Conservation (phyloP, 2,797 vertebrate genomes). For the Melanogrammus aeglefinus region DNA sequence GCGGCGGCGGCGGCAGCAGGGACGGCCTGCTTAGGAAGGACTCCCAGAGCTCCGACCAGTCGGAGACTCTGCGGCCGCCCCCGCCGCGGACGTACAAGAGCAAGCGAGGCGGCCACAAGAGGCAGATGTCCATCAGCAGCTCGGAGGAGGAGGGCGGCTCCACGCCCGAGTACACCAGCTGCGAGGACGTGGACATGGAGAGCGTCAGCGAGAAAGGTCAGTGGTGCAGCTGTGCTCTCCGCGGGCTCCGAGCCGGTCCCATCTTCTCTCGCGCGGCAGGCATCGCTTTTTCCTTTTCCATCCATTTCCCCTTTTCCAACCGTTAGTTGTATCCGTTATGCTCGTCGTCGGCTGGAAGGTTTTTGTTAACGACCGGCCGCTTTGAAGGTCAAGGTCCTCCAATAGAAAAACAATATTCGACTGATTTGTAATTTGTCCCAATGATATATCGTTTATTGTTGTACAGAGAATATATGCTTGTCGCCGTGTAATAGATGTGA, state of each 20-base stretch:
- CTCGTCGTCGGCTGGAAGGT: no score
- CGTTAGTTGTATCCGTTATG: conserved; percentile 4
- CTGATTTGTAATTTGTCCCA: neutral
- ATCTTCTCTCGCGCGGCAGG: conserved; percentile 1
- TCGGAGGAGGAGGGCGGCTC: conserved; percentile 98
- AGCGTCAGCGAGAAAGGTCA: conserved; percentile 98
- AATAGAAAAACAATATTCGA: neutral
- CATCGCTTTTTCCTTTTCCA: neutral
- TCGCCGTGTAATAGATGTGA: neutral
- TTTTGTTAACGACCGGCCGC: no score
- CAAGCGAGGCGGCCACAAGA: conserved; percentile 87
- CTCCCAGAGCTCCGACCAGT: conserved; percentile 96
- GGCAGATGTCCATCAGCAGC: conserved; percentile 99
- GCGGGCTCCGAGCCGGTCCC: conserved; percentile 23
- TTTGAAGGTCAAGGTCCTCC: neutral
- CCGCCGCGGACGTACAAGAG: conserved; percentile 91
- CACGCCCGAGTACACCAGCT: conserved; percentile 98
- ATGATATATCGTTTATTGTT: neutral
- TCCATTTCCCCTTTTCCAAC: neutral
- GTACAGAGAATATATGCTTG: neutral
- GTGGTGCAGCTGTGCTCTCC: conserved; percentile 50
- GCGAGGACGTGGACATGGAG: conserved; percentile 98
- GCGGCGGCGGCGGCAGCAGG: conserved; percentile 43
- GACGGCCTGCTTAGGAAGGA: conserved; percentile 93
- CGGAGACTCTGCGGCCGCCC: conserved; percentile 90